Evolutionary conservation across 1,140 invertebrate genomes (phyloP), one percentile per base, ranked within the genome.

Genomic region (Gerris buenoi): DNA sequence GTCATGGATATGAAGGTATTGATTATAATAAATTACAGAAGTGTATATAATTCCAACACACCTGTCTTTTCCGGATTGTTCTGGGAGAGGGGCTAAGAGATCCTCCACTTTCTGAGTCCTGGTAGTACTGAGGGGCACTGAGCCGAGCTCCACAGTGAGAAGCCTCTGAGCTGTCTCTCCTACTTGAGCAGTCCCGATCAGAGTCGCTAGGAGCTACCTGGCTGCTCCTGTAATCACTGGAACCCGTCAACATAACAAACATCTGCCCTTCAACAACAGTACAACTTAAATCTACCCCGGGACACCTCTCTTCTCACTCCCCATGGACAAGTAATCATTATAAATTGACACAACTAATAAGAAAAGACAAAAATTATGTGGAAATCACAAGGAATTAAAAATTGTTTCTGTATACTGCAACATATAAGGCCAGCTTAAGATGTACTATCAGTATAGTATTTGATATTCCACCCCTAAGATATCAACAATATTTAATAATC

Each of bases 151-250:
- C 10, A 46, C 33, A 46, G 58, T 60, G 67, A 70, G 71, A 61
- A 72, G 74, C 2, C 74, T 70, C 2, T 1, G 86, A 86, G 70
- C 85, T 82, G 72, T 88, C 79, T 68, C 86, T 80, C 72, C 84
- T 87, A 72, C 84, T 87, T 23, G 82, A 79, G 74, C 86, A 87
- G 76, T 93, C 90, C 75, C 85, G 84, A 73, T 93, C 90, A 67
- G 90, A 92, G 78, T 93, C 91, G 75, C 89, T 91, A 46, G 89
- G 89, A 69, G 87, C 89, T 70, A 93, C 80, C 74, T 67, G 15
- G 29, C 88, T 91, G 79, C 88, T 89, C 82, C 89, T 88, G 83
- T 93, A 90, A 83, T 93, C 91, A 84, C 91, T 93, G 83, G 77
- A 85, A 84, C 79, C 74, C 27, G 2, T 27, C 27, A 13, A 25